Evolutionary conservation across 92 coral and sea anemone species (phyloP).

Genomic region (Palythoa grandiflora): DNA sequence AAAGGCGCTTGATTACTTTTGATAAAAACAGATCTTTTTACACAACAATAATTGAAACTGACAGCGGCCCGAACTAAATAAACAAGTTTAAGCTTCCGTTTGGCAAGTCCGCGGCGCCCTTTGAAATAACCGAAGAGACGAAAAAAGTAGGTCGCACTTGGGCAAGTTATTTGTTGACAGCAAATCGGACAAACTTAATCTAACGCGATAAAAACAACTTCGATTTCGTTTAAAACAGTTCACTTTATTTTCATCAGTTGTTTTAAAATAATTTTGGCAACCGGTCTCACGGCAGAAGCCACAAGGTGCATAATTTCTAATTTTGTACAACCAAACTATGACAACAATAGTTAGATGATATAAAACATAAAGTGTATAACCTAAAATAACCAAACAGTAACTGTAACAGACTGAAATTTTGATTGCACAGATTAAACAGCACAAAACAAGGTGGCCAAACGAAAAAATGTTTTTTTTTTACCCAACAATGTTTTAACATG

Average conservation of each 20-base stretch:
- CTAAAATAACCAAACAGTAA: slow-evolving; percentile 23
- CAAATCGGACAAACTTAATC: too few relatives aligned
- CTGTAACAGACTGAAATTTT: slow-evolving; percentile 7
- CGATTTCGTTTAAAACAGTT: slow-evolving; percentile 19
- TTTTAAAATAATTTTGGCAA: slow-evolving; percentile 21
- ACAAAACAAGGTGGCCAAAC: too few relatives aligned
- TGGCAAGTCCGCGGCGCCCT: too few relatives aligned
- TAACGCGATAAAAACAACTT: background rate
- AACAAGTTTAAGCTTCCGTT: background rate
- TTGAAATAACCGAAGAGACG: too few relatives aligned
- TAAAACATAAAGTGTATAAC: slow-evolving; percentile 29
- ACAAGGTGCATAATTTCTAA: slow-evolving; percentile 26
- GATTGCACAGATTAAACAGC: background rate
- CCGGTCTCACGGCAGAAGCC: slow-evolving; percentile 9
- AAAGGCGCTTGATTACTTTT: too few relatives aligned
- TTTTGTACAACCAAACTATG: slow-evolving; percentile 28
- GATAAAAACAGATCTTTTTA: background rate
- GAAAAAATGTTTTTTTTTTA: too few relatives aligned
- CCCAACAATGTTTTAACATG: too few relatives aligned
- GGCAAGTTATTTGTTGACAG: too few relatives aligned
- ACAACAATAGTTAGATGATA: slow-evolving; percentile 10
- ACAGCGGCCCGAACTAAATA: too few relatives aligned
- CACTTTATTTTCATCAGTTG: slow-evolving; percentile 20
- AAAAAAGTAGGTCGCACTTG: too few relatives aligned
- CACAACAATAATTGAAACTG: too few relatives aligned